Base-by-base conservation (phyloP, 92 coral and sea anemone species). In the Heliopora coerulea region DNA sequence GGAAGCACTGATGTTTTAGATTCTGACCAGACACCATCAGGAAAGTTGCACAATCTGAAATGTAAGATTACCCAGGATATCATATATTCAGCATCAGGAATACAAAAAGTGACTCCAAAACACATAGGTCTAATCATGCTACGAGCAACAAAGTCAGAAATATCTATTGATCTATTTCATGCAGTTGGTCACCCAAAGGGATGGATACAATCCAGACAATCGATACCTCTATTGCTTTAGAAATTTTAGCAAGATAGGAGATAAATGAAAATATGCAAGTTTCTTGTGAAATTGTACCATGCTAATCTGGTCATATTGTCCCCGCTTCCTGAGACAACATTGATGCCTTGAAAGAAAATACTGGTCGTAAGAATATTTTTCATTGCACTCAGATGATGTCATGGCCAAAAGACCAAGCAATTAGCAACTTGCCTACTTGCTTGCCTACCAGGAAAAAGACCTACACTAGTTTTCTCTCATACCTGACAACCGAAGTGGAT, bases 131-230 rank as follows among this genome's bases (percentile, higher is more conserved):
- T 84, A 25, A 84, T 88, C 50, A 33, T 84, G 18, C 88, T 84
- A 49, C 91, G 84, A 54, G 86, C 91, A 15, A 88, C 91, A n/a
- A 26, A 84, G 1, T 88, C 91, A 15, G 74, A 81, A 72, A 70
- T 84, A 62, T 86, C 84, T 27, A 70, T 88, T 15, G 78, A 83
- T 35, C 79, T 83, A 59, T 49, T 86, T 17, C 80, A 79, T 29
- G 54, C 91, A 15, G 74, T 68, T 17, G 76, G 76, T 13, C 80
- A 73, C 21, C 41, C 65, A 65, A 68, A 21, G 78, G 82, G 21
- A 64, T 75, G n/a, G 54, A 60, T 24, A 50, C 68, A 26, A 66
- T 82, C 37, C 12, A 41, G 21, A 39, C 56, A 62, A 59, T 79
- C 27, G 80, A 72, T 63, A 83, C 83, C 34, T 46, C 78, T 12